Evolutionary conservation across 2,797 vertebrate species (phyloP).

Genomic region (Todus mexicanus): DNA sequence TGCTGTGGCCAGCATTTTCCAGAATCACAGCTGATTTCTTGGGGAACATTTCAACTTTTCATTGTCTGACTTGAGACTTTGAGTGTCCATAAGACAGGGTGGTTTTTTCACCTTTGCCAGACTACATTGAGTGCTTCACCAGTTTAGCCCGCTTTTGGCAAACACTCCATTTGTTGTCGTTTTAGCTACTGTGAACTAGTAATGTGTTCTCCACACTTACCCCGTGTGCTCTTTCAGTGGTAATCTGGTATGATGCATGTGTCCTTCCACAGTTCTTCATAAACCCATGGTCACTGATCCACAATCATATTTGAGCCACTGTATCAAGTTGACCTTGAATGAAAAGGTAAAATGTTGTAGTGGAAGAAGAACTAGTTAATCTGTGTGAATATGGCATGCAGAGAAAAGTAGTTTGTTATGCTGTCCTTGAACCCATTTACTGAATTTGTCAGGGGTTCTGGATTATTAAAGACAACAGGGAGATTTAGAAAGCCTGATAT

Average conservation of each 20-base stretch:
- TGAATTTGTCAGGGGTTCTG: not conserved
- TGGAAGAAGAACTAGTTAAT: constrained; percentile 31
- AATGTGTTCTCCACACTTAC: not conserved
- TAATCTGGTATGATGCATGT: not conserved
- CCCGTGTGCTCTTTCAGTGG: not conserved
- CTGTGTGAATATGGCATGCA: constrained; percentile 4
- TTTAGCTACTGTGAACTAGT: not conserved
- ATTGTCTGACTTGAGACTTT: not conserved
- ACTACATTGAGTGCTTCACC: not conserved
- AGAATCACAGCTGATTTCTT: not conserved
- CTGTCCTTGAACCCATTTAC: constrained; percentile 44
- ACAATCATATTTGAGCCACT: not conserved
- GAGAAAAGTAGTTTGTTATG: constrained; percentile 36
- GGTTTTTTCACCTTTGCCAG: not conserved
- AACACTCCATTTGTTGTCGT: not conserved
- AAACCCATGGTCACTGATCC: not conserved
- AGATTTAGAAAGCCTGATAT: not conserved
- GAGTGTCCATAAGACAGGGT: not conserved
- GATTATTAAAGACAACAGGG: not conserved
- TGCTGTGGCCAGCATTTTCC: not conserved
- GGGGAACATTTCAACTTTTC: not conserved
- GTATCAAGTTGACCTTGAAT: constrained; percentile 13
- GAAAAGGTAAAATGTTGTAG: constrained; percentile 14
- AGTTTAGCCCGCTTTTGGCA: not conserved
- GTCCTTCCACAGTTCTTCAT: constrained; percentile 8